Evolutionary conservation across 2,113 vertebrate species (phyloP), one percentile per base, ranked within the genome.

Genomic region (Nycticebus coucang): DNA sequence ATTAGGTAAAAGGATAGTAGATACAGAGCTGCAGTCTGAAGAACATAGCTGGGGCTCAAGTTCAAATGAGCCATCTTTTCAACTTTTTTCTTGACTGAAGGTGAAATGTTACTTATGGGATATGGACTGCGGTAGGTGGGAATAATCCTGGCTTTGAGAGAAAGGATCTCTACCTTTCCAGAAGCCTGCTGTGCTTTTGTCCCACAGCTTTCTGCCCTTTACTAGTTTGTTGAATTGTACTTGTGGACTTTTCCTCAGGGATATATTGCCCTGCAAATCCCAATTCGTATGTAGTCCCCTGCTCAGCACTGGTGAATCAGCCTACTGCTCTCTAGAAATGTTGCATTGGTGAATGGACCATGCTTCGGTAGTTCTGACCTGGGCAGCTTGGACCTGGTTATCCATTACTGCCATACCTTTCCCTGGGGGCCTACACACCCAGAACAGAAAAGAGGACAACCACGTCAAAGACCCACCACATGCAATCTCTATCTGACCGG

Each of bases 201-300:
- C 94, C 91, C 93, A 95, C 81, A 90, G 97, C 96, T 96, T 93
- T 97, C 86, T 97, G 97, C 93, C 95, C 97, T 57, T 96, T 95
- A 95, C 92, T 95, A 69, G 97, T 96, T 97, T 96, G 87, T 97
- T 96, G 96, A 95, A 81, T 96, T 95, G 92, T 97, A 97, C 97
- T 96, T 81, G 95, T 97, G 97, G 97, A 98, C 97, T 97, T 94
- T 97, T 98, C 97, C 97, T 98, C 97, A 98, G 97, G 97, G 97
- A 97, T 97, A 94, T 95, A 93, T 88, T 97, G 97, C 91, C 97
- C 93, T 96, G 91, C 95, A 94, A 94, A 96, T 96, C 95, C 96
- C 95, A 93, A 45, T 92, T 96, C 82, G 80, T 87, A 93, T 84
- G 88, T 95, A 95, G 79, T 92, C 33, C 94, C 87, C 91, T 94